These are phyloP conservation scores for Augochlorella aurata DNA, from an alignment of 2,888 invertebrate genomes.

Conservation along the genomic window DNA sequence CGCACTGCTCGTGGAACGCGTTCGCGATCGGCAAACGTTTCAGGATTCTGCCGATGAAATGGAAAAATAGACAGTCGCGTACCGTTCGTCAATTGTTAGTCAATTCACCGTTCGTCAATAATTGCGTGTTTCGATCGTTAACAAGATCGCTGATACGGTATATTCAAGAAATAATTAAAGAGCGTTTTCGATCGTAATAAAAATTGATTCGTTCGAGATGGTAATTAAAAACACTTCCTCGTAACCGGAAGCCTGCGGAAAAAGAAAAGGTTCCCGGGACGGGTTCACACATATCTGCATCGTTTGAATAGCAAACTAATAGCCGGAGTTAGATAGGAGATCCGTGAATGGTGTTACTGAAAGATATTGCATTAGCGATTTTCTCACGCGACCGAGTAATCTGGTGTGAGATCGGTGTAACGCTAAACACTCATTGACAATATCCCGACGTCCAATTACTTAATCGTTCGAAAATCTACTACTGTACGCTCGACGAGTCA, in stretches of 20 bases:
- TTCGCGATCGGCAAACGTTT: no score
- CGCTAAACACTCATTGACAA: constrained; percentile 13
- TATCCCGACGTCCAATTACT: constrained; percentile 13
- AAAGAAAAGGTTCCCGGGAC: not conserved
- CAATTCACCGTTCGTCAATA: no score
- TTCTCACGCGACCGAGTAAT: constrained; percentile 9
- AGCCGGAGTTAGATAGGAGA: not conserved
- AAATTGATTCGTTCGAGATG: not conserved
- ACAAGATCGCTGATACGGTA: not conserved
- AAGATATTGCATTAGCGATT: not conserved
- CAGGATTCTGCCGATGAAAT: no score
- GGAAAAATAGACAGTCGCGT: no score
- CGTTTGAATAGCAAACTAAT: not conserved
- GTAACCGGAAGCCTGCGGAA: not conserved
- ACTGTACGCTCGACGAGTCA: not conserved
- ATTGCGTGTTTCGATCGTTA: not conserved
- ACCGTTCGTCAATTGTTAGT: no score
- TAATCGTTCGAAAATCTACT: constrained; percentile 1
- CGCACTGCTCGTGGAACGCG: no score
- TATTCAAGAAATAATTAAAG: not conserved
- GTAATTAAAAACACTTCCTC: not conserved
- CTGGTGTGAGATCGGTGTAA: constrained; percentile 16
- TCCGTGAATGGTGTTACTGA: not conserved
- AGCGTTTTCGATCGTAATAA: not conserved
- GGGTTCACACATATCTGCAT: not conserved